Percentiles rank a stretch among this genome's conserved stretches.
phyloP scores from a whole-genome alignment of 2,113 vertebrate genomes.

The Poeciliopsis prolifica region DNA sequence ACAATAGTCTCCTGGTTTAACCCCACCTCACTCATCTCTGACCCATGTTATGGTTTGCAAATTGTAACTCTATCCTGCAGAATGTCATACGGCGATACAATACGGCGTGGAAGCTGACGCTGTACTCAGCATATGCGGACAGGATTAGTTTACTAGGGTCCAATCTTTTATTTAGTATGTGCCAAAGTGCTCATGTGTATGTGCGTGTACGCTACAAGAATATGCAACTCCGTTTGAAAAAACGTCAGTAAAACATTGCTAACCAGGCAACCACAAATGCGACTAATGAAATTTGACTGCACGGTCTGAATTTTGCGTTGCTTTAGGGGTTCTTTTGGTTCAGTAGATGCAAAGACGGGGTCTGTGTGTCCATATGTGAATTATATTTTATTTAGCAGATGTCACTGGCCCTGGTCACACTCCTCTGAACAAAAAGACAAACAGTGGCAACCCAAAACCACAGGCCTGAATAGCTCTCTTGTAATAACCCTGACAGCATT shows the following conservation, averaged over 20 bases:
- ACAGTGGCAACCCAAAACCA: conserved; percentile 66
- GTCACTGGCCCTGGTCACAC: conserved; percentile 68
- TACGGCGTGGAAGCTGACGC: conserved; percentile 53
- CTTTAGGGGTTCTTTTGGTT: conserved; percentile 17
- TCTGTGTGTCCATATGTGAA: conserved; percentile 47
- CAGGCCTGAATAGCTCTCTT: conserved; percentile 62
- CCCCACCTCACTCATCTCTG: background rate
- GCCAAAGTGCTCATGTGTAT: conserved; percentile 61
- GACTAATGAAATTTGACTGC: conserved; percentile 51
- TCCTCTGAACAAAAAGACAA: conserved; percentile 68
- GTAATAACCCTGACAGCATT: conserved; percentile 77
- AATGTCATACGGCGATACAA: conserved; percentile 71
- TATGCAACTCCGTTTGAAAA: conserved; percentile 32
- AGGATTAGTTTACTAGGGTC: conserved; percentile 73
- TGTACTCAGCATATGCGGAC: conserved; percentile 73
- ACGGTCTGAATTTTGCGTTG: conserved; percentile 7
- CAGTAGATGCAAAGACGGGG: background rate
- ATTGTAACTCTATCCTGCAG: conserved; percentile 68
- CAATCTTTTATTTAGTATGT: conserved; percentile 78
- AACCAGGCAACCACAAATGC: conserved; percentile 46
- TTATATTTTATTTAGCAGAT: conserved; percentile 72
- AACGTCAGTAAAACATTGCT: conserved; percentile 47
- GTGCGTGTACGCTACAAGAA: conserved; percentile 19
- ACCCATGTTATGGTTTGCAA: conserved; percentile 63
- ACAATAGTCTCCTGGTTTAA: background rate